Evolutionary conservation across 2,888 invertebrate species (phyloP).

Genomic region (Diploptera punctata): DNA sequence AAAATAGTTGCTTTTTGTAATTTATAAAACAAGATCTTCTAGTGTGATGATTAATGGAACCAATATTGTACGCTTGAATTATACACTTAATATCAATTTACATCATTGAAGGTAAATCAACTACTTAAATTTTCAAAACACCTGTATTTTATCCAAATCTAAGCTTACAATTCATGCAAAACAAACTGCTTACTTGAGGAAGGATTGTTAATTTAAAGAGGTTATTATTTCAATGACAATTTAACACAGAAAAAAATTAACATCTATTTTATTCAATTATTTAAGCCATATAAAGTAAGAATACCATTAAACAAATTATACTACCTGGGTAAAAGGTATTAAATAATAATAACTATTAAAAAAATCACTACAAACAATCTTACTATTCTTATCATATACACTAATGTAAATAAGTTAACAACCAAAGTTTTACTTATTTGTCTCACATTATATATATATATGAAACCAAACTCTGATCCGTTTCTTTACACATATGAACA

Average conservation of each 20-base stretch:
- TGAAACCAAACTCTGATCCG: not conserved
- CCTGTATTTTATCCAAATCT: too few relatives aligned
- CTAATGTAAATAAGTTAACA: constrained; percentile 7
- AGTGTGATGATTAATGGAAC: too few relatives aligned
- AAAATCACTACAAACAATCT: not conserved
- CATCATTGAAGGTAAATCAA: too few relatives aligned
- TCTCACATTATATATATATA: constrained; percentile 3
- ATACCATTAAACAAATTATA: not conserved
- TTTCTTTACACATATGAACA: constrained; percentile 10
- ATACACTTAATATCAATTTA: too few relatives aligned
- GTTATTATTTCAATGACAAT: too few relatives aligned
- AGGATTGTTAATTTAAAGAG: too few relatives aligned
- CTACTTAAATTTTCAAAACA: too few relatives aligned
- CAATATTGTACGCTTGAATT: too few relatives aligned
- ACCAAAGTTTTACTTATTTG: not conserved
- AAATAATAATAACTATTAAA: not conserved
- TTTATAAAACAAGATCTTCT: too few relatives aligned
- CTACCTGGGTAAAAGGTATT: not conserved
- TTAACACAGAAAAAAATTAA: not conserved
- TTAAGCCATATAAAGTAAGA: constrained; percentile 3
- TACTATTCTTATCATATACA: not conserved
- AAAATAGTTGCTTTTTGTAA: too few relatives aligned
- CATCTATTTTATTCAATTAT: constrained; percentile 11
- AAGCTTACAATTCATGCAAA: too few relatives aligned
- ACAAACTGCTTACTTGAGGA: too few relatives aligned